A percentile compares a stretch with the other conserved stretches of the same genome.
These are phyloP conservation scores for Picathartes gymnocephalus DNA, from an alignment of 2,113 vertebrate species.

Conservation along the genomic window DNA sequence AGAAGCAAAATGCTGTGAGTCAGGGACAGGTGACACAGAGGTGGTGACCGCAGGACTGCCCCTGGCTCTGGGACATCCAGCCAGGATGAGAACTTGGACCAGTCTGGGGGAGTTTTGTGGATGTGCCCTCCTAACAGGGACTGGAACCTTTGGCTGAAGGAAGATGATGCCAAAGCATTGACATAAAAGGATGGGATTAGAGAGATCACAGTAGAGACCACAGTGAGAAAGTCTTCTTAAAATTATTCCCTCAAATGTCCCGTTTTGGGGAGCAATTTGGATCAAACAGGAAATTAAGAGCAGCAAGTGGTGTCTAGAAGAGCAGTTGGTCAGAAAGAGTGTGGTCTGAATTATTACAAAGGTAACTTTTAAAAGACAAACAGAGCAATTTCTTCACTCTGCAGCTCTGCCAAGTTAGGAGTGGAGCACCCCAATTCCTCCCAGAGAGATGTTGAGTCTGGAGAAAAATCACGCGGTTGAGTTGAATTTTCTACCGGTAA, in stretches of 20 bases:
- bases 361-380: neutral
- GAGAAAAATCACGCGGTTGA: neutral
- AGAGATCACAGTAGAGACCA: neutral
- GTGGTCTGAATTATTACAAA: neutral
- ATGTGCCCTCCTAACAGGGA: neutral
- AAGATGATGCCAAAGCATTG: neutral
- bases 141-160: neutral
- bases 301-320: neutral
- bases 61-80: neutral
- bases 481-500: neutral
- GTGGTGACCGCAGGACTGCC: neutral
- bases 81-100: neutral
- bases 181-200: neutral
- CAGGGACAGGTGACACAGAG: neutral
- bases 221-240: neutral
- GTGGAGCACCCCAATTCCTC: neutral
- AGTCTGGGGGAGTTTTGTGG: fast-evolving
- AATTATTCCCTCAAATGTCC: neutral
- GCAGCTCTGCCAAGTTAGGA: neutral
- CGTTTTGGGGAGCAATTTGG: neutral
- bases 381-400: neutral
- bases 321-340: neutral
- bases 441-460: neutral
- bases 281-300: neutral
- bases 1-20: neutral